These are phyloP conservation scores for Novumbra hubbsi DNA, from an alignment of 2,797 vertebrate species.

Conservation along the genomic window DNA sequence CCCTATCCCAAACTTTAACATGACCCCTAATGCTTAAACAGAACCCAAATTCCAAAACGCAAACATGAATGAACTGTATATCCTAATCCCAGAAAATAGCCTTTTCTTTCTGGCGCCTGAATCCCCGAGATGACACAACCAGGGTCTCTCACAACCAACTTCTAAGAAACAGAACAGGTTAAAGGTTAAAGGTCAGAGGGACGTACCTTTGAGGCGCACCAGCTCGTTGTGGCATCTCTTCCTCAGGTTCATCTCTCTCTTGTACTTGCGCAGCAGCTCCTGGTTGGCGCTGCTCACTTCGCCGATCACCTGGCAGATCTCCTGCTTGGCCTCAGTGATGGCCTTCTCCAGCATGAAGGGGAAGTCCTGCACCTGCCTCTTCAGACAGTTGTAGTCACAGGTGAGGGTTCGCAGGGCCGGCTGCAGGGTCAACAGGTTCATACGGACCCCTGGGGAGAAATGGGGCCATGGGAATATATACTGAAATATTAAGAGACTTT, in stretches of 20 bases:
- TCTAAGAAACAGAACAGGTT: neutral
- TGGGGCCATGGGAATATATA: neutral
- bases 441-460: constrained; percentile 80
- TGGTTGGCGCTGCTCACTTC: constrained; percentile 86
- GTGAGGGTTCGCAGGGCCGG: constrained; percentile 92
- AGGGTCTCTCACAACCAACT: too few species aligned
- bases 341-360: constrained; percentile 89
- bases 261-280: constrained; percentile 92
- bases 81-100: too few species aligned
- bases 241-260: constrained; percentile 91
- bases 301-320: constrained; percentile 92
- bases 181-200: neutral
- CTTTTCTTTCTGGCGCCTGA: too few species aligned
- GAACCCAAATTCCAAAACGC: too few species aligned
- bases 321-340: constrained; percentile 80
- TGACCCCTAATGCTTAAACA: too few species aligned
- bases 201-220: constrained; percentile 89
- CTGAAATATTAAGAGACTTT: too few species aligned
- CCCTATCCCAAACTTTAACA: too few species aligned
- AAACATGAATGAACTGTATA: too few species aligned
- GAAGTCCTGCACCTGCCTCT: constrained; percentile 91
- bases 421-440: constrained; percentile 90
- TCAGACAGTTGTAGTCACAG: constrained; percentile 90
- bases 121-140: too few species aligned
- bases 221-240: constrained; percentile 97